Percentiles rank a stretch among this genome's conserved stretches.
phyloP scores from a whole-genome alignment of 1,140 invertebrate species.

The Acromyrmex heyeri region DNA sequence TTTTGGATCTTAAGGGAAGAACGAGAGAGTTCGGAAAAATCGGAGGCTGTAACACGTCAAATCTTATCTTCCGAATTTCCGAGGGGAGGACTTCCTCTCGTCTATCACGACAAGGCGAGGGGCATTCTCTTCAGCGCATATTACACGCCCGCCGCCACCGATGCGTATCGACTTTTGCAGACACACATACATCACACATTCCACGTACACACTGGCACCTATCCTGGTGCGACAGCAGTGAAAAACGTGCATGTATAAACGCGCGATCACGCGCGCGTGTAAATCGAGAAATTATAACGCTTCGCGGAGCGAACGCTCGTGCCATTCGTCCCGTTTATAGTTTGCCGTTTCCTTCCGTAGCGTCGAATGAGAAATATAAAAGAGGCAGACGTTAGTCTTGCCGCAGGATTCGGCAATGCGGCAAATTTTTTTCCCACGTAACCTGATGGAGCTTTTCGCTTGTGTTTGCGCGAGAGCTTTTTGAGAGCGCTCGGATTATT shows the following conservation, averaged over 20 bases:
- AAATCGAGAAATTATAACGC: constrained; percentile 58
- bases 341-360: neutral
- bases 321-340: constrained; percentile 8
- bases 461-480: neutral
- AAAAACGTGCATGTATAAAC: constrained; percentile 56
- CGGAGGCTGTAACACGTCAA: constrained; percentile 13
- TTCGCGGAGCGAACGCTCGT: constrained; percentile 47
- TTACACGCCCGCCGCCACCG: constrained; percentile 42
- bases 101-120: constrained; percentile 11
- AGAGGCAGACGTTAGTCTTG: neutral
- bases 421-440: neutral
- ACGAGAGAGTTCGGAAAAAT: constrained; percentile 1
- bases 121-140: constrained; percentile 42
- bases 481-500: neutral
- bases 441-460: neutral
- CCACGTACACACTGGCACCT: constrained; percentile 15
- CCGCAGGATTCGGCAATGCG: constrained; percentile 9
- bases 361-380: neutral
- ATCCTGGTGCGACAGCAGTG: constrained; percentile 20
- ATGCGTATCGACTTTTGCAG: constrained; percentile 58
- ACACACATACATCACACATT: neutral
- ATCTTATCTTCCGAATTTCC: constrained; percentile 40
- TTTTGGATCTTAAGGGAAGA: constrained; percentile 60
- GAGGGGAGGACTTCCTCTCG: constrained; percentile 4
- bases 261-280: constrained; percentile 55